Conservation (phyloP, 1,140 invertebrate genomes). For the Bombus pyrosoma region DNA sequence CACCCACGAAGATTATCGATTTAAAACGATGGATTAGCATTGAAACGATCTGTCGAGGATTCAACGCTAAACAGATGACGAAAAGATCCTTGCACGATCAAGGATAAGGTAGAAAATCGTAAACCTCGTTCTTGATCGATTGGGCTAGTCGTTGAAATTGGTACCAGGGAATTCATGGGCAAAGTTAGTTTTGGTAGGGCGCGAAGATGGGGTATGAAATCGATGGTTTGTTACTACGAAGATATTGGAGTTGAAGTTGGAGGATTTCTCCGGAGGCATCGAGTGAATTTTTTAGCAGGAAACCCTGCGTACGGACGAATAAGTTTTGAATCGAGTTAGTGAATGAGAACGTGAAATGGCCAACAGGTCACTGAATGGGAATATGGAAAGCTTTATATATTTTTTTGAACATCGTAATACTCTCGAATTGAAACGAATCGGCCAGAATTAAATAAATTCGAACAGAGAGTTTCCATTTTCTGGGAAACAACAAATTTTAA, state of each 20-base stretch:
- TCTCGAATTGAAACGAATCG: not conserved
- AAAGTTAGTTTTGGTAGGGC: not conserved
- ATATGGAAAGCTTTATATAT: not conserved
- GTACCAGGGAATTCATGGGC: not conserved
- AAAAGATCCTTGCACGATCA: not conserved
- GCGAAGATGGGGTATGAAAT: conserved; percentile 5
- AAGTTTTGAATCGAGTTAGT: conserved; percentile 7
- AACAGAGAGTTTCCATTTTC: not conserved
- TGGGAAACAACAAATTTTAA: not conserved
- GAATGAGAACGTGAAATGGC: not conserved
- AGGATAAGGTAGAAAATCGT: not conserved
- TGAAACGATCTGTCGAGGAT: not conserved
- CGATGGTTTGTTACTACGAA: conserved; percentile 22
- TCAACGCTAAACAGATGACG: no score
- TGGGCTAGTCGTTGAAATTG: not conserved
- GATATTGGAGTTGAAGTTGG: conserved; percentile 17
- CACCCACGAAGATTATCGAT: not conserved
- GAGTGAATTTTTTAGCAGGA: conserved; percentile 28
- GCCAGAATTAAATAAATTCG: not conserved
- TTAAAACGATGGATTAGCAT: not conserved
- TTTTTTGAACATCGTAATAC: not conserved
- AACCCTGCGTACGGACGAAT: not conserved
- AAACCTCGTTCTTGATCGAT: not conserved
- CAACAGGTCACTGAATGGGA: not conserved
- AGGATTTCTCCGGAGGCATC: conserved; percentile 4